Conservation (phyloP, 2,113 vertebrate genomes). For the Thalassarche chlororhynchos region DNA sequence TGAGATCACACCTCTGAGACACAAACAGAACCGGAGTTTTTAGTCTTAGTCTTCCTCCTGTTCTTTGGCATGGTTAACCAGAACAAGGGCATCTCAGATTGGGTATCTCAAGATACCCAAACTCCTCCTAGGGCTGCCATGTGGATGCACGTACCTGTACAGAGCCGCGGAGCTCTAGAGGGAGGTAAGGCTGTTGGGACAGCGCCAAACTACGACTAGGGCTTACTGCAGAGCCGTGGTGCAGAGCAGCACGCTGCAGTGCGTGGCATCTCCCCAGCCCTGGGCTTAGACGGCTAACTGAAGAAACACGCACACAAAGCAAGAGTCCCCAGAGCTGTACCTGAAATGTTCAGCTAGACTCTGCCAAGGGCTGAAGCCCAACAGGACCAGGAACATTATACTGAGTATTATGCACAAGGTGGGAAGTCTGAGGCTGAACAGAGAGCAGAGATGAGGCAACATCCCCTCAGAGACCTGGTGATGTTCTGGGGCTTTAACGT, state of each 20-base stretch:
- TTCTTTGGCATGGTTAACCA: background rate
- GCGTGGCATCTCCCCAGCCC: background rate
- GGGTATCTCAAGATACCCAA: background rate
- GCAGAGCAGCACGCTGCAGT: background rate
- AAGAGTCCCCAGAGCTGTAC: background rate
- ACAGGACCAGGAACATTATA: background rate
- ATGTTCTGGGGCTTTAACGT: background rate
- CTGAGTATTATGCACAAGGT: background rate
- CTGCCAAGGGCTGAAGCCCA: background rate
- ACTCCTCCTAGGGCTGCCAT: background rate
- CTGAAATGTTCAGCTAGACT: background rate
- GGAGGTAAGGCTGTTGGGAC: background rate
- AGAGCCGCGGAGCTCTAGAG: background rate
- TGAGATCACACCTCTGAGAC: background rate
- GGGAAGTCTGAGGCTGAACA: background rate
- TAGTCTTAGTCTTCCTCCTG: background rate
- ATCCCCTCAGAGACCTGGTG: background rate
- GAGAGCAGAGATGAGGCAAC: background rate
- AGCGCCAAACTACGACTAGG: background rate
- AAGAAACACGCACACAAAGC: background rate
- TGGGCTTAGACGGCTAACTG: background rate
- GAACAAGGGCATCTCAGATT: background rate
- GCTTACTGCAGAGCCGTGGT: background rate
- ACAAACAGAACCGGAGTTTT: background rate
- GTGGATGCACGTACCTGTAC: background rate